Conservation (phyloP, 2,113 vertebrate genomes). For the Eublepharis macularius region DNA sequence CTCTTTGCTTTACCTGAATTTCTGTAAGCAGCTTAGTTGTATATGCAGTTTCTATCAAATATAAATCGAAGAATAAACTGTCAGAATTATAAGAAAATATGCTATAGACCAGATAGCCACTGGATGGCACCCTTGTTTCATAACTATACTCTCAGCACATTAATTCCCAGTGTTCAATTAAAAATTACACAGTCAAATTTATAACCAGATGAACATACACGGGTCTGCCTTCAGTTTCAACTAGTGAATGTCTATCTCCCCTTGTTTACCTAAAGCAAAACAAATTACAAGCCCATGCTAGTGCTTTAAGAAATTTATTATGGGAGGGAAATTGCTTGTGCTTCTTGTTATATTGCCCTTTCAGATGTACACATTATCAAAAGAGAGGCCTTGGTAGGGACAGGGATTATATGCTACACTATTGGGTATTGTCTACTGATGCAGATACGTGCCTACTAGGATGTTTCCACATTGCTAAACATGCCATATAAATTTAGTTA, state of each 20-base stretch:
- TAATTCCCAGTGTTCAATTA: neutral
- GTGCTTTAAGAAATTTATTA: neutral
- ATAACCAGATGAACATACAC: neutral
- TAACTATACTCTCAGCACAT: neutral
- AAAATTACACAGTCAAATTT: neutral
- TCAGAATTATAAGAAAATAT: neutral
- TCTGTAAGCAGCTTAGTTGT: neutral
- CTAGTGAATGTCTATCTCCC: neutral
- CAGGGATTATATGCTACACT: no score
- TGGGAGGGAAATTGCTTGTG: neutral
- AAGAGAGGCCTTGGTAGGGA: no score
- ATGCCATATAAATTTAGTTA: no score
- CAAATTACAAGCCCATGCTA: neutral
- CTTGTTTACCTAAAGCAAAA: neutral
- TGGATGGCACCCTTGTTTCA: conserved; percentile 63
- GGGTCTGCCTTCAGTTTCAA: neutral
- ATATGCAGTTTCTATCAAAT: neutral
- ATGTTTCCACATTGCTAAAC: no score
- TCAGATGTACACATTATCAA: neutral
- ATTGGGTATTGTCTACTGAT: no score
- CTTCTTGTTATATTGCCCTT: neutral
- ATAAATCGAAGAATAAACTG: neutral
- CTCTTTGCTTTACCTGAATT: neutral
- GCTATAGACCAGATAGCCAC: conserved; percentile 45
- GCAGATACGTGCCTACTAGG: no score